Conservation (phyloP, 2,888 invertebrate species). For the Theretra japonica region DNA sequence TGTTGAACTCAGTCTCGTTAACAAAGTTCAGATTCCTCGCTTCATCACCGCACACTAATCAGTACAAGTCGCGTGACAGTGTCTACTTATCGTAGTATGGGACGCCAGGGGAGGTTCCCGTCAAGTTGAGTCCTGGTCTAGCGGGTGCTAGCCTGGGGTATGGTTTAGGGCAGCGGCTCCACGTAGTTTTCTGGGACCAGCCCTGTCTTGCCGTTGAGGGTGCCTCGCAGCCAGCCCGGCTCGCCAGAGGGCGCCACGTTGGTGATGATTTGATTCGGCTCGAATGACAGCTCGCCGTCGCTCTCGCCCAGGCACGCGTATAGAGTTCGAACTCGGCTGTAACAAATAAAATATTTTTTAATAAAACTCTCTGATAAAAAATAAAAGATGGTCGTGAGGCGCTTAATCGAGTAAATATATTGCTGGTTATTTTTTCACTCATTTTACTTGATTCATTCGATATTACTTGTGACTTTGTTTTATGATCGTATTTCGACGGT, state of each 20-base stretch:
- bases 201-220: constrained; percentile 95
- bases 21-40: not conserved
- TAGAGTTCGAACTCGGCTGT: constrained; percentile 94
- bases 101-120: too few species aligned
- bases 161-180: constrained; percentile 89
- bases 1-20: constrained; percentile 20
- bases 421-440: too few species aligned
- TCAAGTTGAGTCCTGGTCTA: constrained; percentile 11
- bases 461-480: too few species aligned
- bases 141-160: constrained; percentile 12
- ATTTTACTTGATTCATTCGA: too few species aligned
- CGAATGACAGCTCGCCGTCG: constrained; percentile 98
- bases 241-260: constrained; percentile 97
- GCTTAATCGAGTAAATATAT: too few species aligned
- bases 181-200: constrained; percentile 98
- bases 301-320: constrained; percentile 98
- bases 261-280: constrained; percentile 98
- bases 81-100: not conserved
- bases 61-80: not conserved
- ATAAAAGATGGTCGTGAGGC: too few species aligned
- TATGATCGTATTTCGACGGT: too few species aligned
- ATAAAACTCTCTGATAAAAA: too few species aligned
- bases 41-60: not conserved
- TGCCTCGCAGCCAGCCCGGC: constrained; percentile 99
- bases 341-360: constrained; percentile 15